These are phyloP conservation scores for Lasioglossum zephyrum DNA, from an alignment of 2,888 invertebrate genomes.

Conservation along the genomic window DNA sequence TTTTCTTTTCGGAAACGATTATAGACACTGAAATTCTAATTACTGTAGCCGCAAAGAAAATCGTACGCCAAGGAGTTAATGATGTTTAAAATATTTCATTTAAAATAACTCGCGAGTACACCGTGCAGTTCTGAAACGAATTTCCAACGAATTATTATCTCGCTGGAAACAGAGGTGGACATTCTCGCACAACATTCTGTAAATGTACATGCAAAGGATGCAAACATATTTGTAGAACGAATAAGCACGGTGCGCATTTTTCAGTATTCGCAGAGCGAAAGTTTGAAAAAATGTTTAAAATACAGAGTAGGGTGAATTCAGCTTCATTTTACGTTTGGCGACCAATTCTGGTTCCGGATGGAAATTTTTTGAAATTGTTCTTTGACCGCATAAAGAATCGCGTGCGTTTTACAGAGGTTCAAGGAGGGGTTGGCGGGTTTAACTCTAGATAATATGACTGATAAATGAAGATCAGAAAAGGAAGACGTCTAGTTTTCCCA, in stretches of 20 bases:
- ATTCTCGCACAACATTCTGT: background rate
- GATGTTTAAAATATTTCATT: background rate
- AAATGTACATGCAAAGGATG: background rate
- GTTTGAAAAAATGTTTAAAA: background rate
- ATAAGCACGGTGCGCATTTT: background rate
- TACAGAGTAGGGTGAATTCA: background rate
- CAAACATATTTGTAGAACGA: background rate
- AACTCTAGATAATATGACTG: background rate
- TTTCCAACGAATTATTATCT: background rate
- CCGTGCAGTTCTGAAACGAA: background rate
- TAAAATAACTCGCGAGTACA: background rate
- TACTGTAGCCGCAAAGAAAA: background rate
- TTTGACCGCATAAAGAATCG: background rate
- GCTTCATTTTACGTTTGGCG: background rate
- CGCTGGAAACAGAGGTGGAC: background rate
- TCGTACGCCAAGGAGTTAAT: background rate
- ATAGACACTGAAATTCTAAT: background rate
- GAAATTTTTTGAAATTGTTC: background rate
- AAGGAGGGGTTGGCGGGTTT: background rate
- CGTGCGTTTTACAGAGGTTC: background rate
- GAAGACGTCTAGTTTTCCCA: conserved; percentile 40
- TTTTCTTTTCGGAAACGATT: background rate
- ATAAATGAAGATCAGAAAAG: conserved; percentile 27
- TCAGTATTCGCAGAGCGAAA: background rate
- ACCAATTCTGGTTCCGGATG: background rate